Evolutionary conservation across 2,888 invertebrate genomes (phyloP), one percentile per base, ranked within the genome.

Genomic region (Andrena dorsata): DNA sequence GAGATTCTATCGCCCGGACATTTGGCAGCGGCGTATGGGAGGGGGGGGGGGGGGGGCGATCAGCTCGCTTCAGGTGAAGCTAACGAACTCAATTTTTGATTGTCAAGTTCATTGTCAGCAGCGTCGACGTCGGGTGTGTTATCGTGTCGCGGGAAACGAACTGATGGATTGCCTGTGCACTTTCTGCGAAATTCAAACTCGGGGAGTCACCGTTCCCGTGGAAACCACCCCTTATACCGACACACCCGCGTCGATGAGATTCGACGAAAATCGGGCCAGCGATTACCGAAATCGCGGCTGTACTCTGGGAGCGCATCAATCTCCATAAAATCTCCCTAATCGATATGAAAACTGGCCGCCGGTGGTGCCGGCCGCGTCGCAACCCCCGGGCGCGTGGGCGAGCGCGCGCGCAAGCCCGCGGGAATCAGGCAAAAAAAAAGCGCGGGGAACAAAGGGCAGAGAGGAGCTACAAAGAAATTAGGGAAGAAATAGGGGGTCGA

Each of bases 391-490:
- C 51, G 60, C 64, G 69, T 58, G 65, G 68, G 30, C 78, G 71
- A 47, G 79, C 47, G 78, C 1, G 26, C 41, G 35, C 58, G 2
- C 20, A 30, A 10, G 41, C 47, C 26, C 74, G 51, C 16, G 51
- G 30, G 16, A 53, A 26, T 68, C 23, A 64, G 49, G 30, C n/a
- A n/a, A 69, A 8, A 51, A 72, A 60, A 80, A 68, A 32, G 20
- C 13, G 32, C 41, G 53, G n/a, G 60, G 49, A 53, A 83, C 70
- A 83, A 83, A 77, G 71, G 77, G 53, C 26, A 69, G 53, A 69
- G 61, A 70, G 76, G 56, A 73, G 83, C 53, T 83, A 76, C 83
- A 83, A 83, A 83, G 79, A 79, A 83, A 83, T 83, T 83, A 79
- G 83, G 70, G 80, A 77, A 84, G 78, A 80, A 82, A 80, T 66